Evolutionary conservation across 2,113 vertebrate genomes (phyloP), one percentile per base, ranked within the genome.

Genomic region (Labeo rohita): DNA sequence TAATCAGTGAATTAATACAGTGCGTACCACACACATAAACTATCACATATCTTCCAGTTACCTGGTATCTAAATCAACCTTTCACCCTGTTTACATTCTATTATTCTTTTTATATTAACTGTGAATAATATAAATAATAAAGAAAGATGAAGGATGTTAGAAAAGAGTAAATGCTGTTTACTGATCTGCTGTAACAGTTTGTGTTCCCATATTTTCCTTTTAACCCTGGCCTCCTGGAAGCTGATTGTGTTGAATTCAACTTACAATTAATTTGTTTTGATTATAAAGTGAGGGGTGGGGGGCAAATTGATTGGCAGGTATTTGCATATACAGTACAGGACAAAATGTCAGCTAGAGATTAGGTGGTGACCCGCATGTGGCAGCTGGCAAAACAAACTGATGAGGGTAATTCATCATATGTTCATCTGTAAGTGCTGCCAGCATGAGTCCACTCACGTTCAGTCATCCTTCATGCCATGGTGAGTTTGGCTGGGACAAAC

Each of bases 301-400:
- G 43, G 86, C 91, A 94, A 95, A 95, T 94, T 95, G 94, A 95
- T 95, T 95, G 94, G 92, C 93, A 94, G 93, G 91, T 94, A 95
- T 95, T 95, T 95, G 94, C 95, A 95, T 95, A 94, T 94, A 95
- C 94, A 94, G 94, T 95, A 93, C 21, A 88, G 92, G 88, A 93
- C 91, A 89, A 95, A 95, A 95, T 94, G 94, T 95, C 94, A 94
- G 86, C 90, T 78, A 80, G 90, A 93, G 92, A 93, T 91, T 94
- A 91, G 92, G 90, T 83, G 89, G 87, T 94, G 94, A 95, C 95
- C 94, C 92, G 92, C 89, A 92, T 88, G 92, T 59, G 91, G 92
- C 93, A 91, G 91, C 85, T 91, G 93, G 93, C 93, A 92, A 93
- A 94, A 94, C 93, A 94, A 94, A 94, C 92, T 93, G 95, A 95